Evolutionary conservation across 2,888 invertebrate species (phyloP), one percentile per base, ranked within the genome.

Genomic region (Frankliniella fusca): DNA sequence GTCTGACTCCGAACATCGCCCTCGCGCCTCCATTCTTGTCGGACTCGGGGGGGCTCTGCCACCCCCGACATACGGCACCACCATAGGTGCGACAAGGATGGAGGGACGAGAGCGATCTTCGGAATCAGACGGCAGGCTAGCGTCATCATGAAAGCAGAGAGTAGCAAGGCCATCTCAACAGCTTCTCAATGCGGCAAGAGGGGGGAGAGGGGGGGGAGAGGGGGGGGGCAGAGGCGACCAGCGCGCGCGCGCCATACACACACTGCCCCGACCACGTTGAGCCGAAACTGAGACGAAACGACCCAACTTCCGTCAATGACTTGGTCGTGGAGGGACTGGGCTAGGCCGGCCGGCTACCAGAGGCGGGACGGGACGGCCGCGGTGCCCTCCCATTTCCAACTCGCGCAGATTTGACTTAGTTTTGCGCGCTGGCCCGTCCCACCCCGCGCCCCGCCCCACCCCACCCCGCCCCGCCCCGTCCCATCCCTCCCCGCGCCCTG

Each of bases 201-300:
- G n/a, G 10, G 61, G 61, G 10, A 9, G 54, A 2, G 2, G 54
- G 3, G 54, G 54, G 54, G 18, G 7, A 0, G 61, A 18, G 12
- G 61, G 15, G 61, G 61, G 61, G 61, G 12, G 15, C 20, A n/a
- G 61, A 15, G 61, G 61, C 61, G 61, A 38, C 38, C 38, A 38
- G 38, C 38, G 38, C n/a, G n/a, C 20, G 12, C 54, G 15, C 15
- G 18, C 15, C 61, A 61, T 18, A 61, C n/a, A 61, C 61, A 18
- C 38, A 5, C 38, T 2, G 38, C 38, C 38, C 38, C 38, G 38
- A 38, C 61, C 61, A 18, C 61, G 61, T 38, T 38, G 38, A 38
- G 61, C 61, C 61, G 61, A 61, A 61, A 61, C 61, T 61, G 61
- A 61, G 61, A 61, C 61, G 61, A 15, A 61, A 61, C 61, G 61